Evolutionary conservation across 2,797 vertebrate species (phyloP).

Genomic region (Siniperca scherzeri): DNA sequence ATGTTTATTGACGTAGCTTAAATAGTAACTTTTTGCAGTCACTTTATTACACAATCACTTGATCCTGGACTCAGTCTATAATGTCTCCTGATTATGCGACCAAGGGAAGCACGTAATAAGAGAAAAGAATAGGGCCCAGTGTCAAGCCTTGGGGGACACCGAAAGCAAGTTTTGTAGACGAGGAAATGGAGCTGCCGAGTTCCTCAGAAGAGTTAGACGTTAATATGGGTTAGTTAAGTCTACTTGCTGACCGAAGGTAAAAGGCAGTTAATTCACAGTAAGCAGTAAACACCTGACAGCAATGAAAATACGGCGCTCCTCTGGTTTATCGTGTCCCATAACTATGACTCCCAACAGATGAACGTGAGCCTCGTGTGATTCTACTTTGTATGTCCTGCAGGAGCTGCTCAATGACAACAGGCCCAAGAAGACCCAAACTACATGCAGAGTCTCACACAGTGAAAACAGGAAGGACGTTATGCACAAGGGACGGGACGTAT

Average conservation of each 20-base stretch:
- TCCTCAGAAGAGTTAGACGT: neutral
- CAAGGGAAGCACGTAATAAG: no score
- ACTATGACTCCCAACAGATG: neutral
- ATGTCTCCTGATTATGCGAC: neutral
- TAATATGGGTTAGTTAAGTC: neutral
- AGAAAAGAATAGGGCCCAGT: neutral
- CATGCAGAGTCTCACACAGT: neutral
- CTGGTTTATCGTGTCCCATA: neutral
- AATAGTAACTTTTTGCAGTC: no score
- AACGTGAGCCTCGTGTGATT: neutral
- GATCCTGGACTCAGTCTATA: neutral
- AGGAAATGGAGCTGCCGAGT: neutral
- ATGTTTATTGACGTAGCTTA: no score
- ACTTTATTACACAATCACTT: no score
- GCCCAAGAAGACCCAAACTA: neutral
- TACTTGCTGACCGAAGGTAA: no score
- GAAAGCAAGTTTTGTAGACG: neutral
- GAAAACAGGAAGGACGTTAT: neutral
- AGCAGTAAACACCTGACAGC: neutral
- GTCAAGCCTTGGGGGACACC: neutral
- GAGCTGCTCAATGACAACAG: neutral
- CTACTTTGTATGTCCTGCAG: slow-evolving; percentile 25
- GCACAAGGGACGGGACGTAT: neutral
- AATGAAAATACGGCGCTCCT: neutral
- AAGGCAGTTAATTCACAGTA: neutral